phyloP scores from a whole-genome alignment of 2,797 vertebrate genomes.

The Podarcis lilfordi region DNA sequence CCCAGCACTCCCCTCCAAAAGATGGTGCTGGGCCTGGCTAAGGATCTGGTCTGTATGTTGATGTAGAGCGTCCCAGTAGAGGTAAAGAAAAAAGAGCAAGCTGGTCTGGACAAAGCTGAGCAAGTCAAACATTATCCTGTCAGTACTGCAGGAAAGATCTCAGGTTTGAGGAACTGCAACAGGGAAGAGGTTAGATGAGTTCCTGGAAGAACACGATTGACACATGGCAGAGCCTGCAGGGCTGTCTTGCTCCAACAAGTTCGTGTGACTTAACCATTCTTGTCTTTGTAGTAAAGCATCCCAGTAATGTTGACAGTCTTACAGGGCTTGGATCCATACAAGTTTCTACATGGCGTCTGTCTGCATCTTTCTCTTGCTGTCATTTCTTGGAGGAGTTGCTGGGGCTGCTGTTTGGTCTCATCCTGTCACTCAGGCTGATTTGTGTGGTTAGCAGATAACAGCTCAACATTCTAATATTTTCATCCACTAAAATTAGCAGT shows the following conservation, averaged over 20 bases:
- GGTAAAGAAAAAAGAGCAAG: background rate
- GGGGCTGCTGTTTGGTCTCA: rapidly evolving
- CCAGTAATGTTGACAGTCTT: background rate
- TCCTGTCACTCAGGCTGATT: background rate
- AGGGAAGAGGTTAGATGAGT: background rate
- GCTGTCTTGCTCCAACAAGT: conserved; percentile 7
- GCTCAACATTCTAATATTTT: background rate
- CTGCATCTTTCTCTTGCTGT: background rate
- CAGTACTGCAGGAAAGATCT: background rate
- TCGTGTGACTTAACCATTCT: background rate
- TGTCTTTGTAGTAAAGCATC: conserved; percentile 3
- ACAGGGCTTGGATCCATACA: background rate
- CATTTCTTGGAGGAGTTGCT: rapidly evolving
- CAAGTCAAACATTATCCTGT: background rate
- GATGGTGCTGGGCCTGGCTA: background rate
- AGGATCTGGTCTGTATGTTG: background rate
- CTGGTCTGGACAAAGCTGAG: background rate
- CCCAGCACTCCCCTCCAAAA: background rate
- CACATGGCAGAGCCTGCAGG: background rate
- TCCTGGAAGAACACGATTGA: background rate
- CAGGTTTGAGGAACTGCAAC: background rate
- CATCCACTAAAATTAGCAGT: background rate
- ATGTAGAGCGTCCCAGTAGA: background rate
- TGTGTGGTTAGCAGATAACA: background rate
- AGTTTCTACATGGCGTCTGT: conserved; percentile 20